A percentile compares a stretch with the other conserved stretches of the same genome.
Evolutionary conservation across 2,113 vertebrate species (phyloP).

Genomic region (Rhea americana): DNA sequence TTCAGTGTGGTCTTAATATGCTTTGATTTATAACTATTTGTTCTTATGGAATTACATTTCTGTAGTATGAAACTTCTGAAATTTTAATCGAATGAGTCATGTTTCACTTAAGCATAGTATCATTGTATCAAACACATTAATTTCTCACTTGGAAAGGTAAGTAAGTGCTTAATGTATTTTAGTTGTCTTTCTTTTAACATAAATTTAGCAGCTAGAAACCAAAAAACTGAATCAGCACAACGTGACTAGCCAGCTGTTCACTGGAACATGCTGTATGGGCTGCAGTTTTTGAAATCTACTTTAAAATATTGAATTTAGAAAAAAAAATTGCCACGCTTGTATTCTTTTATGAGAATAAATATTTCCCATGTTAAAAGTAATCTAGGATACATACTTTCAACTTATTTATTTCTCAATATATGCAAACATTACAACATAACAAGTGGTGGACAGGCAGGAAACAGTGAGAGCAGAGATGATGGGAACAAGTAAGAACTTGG

Average conservation of each 20-base stretch:
- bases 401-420: neutral
- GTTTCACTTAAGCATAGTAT: neutral
- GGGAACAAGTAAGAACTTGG: neutral
- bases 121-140: neutral
- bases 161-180: neutral
- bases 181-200: neutral
- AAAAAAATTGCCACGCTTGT: neutral
- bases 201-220: neutral
- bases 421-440: neutral
- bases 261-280: neutral
- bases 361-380: neutral
- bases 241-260: neutral
- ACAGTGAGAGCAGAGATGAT: fast-evolving
- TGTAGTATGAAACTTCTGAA: neutral
- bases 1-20: neutral
- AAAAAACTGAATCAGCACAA: neutral
- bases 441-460: neutral
- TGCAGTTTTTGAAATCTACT: neutral
- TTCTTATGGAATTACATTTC: neutral
- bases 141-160: neutral
- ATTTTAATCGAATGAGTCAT: neutral
- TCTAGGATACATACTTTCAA: neutral
- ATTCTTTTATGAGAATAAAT: neutral
- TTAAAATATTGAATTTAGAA: neutral
- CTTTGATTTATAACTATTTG: neutral